Conservation (phyloP, 2,797 vertebrate genomes). For the Lophotriccus pileatus region DNA sequence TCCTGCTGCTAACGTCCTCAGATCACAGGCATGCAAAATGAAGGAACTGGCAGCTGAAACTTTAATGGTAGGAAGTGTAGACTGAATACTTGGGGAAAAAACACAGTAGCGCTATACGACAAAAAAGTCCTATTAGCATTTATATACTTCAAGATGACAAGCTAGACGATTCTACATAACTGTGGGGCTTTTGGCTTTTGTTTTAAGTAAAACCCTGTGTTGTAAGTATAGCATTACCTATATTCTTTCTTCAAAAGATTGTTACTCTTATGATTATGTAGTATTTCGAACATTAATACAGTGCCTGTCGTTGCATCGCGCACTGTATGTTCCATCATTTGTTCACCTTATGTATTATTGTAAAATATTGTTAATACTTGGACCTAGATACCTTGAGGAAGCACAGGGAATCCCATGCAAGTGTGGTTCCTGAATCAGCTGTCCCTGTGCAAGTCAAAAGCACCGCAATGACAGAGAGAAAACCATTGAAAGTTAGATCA, state of each 20-base stretch:
- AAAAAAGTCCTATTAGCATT: slow-evolving; percentile 70
- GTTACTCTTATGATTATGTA: background rate
- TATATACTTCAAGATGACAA: slow-evolving; percentile 54
- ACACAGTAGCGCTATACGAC: slow-evolving; percentile 54
- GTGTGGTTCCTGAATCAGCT: background rate
- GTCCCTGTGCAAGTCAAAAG: background rate
- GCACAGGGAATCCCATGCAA: background rate
- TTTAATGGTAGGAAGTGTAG: slow-evolving; percentile 73
- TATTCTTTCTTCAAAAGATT: slow-evolving; percentile 5
- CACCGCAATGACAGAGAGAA: background rate
- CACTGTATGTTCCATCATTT: background rate
- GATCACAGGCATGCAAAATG: slow-evolving; percentile 80
- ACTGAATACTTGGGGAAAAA: slow-evolving; percentile 65
- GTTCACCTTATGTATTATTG: background rate
- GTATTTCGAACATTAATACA: background rate
- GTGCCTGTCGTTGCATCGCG: background rate
- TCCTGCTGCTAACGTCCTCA: slow-evolving; percentile 78
- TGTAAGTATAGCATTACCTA: background rate
- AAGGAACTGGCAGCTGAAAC: slow-evolving; percentile 79
- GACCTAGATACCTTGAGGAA: background rate
- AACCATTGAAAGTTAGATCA: background rate
- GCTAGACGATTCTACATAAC: slow-evolving; percentile 8
- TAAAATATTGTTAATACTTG: background rate
- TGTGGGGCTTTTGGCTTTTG: slow-evolving; percentile 8
- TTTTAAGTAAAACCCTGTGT: slow-evolving; percentile 22